Evolutionary conservation across 2,797 vertebrate species (phyloP).

Genomic region (Tokudaia muenninki): DNA sequence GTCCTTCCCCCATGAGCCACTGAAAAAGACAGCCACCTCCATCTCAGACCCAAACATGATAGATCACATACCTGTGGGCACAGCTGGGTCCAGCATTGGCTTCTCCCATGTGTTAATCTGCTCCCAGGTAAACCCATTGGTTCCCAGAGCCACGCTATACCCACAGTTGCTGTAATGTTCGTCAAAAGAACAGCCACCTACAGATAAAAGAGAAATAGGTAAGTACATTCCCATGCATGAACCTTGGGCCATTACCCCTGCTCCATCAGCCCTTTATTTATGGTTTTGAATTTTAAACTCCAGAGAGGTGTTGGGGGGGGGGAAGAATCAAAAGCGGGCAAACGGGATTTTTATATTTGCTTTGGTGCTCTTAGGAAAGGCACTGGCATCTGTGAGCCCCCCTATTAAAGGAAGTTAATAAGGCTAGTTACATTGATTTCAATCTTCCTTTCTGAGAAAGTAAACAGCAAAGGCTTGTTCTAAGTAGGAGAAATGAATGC

Average conservation of each 20-base stretch:
- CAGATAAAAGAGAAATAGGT: slow-evolving; percentile 76
- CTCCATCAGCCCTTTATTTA: slow-evolving; percentile 77
- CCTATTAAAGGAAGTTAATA: slow-evolving; percentile 70
- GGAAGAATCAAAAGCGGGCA: slow-evolving; percentile 57
- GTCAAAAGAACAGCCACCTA: slow-evolving; percentile 96
- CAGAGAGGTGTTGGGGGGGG: slow-evolving; percentile 73
- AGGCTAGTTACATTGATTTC: slow-evolving; percentile 75
- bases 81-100: slow-evolving; percentile 93
- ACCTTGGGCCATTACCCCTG: slow-evolving; percentile 86
- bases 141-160: slow-evolving; percentile 96
- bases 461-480: slow-evolving; percentile 49
- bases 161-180: slow-evolving; percentile 97
- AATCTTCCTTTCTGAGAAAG: slow-evolving; percentile 67
- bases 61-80: slow-evolving; percentile 93
- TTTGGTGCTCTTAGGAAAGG: slow-evolving; percentile 77
- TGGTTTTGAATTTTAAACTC: slow-evolving; percentile 87
- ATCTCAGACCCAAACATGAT: background rate
- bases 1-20: background rate
- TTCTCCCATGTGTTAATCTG: slow-evolving; percentile 99
- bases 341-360: slow-evolving; percentile 88
- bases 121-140: slow-evolving; percentile 98
- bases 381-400: background rate
- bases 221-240: slow-evolving; percentile 79
- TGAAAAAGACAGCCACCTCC: background rate
- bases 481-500: slow-evolving; percentile 61